phyloP scores from a whole-genome alignment of 1,140 invertebrate genomes.

The Eumeta japonica region DNA sequence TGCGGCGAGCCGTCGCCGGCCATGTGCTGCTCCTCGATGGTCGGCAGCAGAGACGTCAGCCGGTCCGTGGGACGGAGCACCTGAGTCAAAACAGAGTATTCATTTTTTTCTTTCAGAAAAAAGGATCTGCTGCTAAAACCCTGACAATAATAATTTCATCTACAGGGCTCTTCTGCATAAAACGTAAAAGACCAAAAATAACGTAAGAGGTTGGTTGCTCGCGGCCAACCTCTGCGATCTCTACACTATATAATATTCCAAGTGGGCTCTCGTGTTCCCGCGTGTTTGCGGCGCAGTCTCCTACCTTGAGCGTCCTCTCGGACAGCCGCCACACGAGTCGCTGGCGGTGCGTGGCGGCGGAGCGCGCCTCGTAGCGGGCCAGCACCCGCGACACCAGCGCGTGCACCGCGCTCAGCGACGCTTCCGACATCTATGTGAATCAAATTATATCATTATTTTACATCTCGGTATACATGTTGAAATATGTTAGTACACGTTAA shows the following conservation, averaged over 20 bases:
- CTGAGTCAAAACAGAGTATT: conserved; percentile 43
- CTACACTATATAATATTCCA: no score
- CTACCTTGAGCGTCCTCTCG: conserved; percentile 61
- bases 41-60: conserved; percentile 69
- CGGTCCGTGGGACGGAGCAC: conserved; percentile 73
- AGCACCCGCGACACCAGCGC: conserved; percentile 62
- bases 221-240: no score
- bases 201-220: no score
- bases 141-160: background rate
- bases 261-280: no score
- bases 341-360: conserved; percentile 69
- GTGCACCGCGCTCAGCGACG: conserved; percentile 62
- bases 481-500: no score
- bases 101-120: background rate
- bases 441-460: background rate
- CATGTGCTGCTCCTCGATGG: conserved; percentile 67
- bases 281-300: background rate
- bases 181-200: no score
- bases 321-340: conserved; percentile 72
- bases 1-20: conserved; percentile 54
- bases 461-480: background rate
- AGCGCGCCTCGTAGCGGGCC: conserved; percentile 69
- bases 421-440: conserved; percentile 63
- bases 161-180: conserved; percentile 3
- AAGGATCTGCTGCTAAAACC: no score